Conservation (phyloP, 2,888 invertebrate species). For the Ceraclea dissimilis region DNA sequence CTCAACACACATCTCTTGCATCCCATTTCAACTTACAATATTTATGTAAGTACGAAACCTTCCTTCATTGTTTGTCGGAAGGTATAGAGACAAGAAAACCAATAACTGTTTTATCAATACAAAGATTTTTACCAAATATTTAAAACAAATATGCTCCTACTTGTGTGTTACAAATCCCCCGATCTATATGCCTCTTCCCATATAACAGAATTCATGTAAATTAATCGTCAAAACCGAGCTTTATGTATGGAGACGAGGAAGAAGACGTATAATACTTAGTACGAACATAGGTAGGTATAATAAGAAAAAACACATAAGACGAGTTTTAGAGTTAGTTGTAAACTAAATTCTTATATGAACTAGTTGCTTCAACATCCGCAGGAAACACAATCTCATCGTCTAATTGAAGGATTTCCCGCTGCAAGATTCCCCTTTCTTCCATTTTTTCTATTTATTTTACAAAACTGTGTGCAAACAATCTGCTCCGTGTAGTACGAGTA, state of each 20-base stretch:
- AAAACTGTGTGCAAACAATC: conserved; percentile 9
- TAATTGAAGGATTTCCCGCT: conserved; percentile 27
- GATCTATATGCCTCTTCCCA: too few species aligned
- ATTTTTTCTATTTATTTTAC: not conserved
- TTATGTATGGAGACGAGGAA: not conserved
- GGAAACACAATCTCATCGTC: conserved; percentile 26
- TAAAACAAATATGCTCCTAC: too few species aligned
- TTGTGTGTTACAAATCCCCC: too few species aligned
- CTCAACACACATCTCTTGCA: too few species aligned
- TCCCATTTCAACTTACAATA: too few species aligned
- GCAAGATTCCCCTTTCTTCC: conserved; percentile 17
- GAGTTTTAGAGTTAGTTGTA: conserved; percentile 4
- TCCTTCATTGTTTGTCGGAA: too few species aligned
- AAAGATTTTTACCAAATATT: too few species aligned
- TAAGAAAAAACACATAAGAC: conserved; percentile 9
- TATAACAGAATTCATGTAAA: too few species aligned
- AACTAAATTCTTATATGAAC: conserved; percentile 24
- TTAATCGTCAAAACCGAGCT: not conserved
- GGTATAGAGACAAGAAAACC: too few species aligned
- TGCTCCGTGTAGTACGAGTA: not conserved
- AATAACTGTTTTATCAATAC: too few species aligned
- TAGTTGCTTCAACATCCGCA: conserved; percentile 25
- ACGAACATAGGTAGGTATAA: not conserved
- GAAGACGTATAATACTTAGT: not conserved
- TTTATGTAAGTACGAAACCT: too few species aligned